phyloP scores from a whole-genome alignment of 2,113 vertebrate species.

The Clinocottus analis region DNA sequence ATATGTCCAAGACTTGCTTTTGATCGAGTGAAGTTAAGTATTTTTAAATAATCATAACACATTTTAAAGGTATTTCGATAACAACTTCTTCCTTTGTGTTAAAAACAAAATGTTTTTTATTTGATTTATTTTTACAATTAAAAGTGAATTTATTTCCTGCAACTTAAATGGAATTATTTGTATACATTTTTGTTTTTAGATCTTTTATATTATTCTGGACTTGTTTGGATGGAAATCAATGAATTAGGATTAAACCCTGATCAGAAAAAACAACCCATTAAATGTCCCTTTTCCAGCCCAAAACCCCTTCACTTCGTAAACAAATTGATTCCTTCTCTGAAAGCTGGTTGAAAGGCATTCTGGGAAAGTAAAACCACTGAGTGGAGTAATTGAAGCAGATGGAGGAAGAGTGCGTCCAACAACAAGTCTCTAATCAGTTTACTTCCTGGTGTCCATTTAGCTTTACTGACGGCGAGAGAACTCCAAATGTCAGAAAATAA shows the following conservation, averaged over 20 bases:
- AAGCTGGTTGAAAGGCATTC: constrained; percentile 14
- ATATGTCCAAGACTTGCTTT: too few relatives aligned
- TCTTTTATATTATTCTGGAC: not conserved
- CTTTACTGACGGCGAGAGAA: not conserved
- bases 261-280: not conserved
- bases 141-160: not conserved
- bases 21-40: too few relatives aligned
- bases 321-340: not conserved
- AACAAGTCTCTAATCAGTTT: constrained; percentile 1
- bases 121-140: not conserved
- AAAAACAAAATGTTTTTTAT: not conserved
- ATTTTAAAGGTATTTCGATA: not conserved
- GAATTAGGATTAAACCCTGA: not conserved
- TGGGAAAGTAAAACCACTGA: constrained; percentile 21
- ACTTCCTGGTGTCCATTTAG: constrained; percentile 13
- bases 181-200: not conserved
- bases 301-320: not conserved
- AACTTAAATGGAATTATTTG: not conserved
- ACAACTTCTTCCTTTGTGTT: not conserved
- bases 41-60: too few relatives aligned
- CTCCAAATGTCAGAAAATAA: not conserved
- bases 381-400: constrained; percentile 11
- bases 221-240: not conserved
- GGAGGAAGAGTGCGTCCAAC: not conserved
- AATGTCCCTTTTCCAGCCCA: not conserved